A percentile compares a stretch with the other conserved stretches of the same genome.
Conservation (phyloP, 2,113 vertebrate species). For the Glaucidium brasilianum region DNA sequence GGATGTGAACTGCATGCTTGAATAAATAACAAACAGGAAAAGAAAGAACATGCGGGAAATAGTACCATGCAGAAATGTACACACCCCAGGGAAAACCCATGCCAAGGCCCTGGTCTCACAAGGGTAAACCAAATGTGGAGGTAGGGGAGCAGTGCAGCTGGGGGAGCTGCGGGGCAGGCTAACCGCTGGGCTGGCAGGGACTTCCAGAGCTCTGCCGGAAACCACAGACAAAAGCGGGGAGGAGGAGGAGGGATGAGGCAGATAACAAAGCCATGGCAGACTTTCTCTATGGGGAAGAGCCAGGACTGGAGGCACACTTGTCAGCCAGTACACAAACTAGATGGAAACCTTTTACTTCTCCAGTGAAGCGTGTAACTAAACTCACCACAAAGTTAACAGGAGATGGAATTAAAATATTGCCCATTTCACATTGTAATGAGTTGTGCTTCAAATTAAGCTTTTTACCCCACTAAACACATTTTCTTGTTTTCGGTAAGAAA, state of each 20-base stretch:
- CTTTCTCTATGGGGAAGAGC: background rate
- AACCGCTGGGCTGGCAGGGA: background rate
- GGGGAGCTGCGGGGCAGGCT: background rate
- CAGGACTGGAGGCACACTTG: background rate
- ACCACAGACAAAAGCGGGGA: background rate
- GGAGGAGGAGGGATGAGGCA: background rate
- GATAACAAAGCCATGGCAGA: background rate
- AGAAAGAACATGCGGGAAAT: background rate
- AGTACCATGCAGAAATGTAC: background rate
- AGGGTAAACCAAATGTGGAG: background rate
- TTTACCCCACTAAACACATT: background rate
- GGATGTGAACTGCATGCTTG: conserved; percentile 39
- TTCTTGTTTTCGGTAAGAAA: background rate
- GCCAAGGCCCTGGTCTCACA: background rate
- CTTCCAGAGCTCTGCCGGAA: background rate
- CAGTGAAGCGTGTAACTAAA: background rate
- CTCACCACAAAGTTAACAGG: background rate
- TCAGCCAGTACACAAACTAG: background rate
- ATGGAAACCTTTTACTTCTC: background rate
- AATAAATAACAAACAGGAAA: conserved; percentile 22
- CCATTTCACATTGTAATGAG: background rate
- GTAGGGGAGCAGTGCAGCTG: background rate
- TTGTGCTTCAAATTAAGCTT: background rate
- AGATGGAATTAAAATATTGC: background rate
- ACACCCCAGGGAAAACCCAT: background rate